Percentiles rank a stretch among this genome's conserved stretches.
phyloP scores from a whole-genome alignment of 2,113 vertebrate species.

The Cricetomys ansorgei region DNA sequence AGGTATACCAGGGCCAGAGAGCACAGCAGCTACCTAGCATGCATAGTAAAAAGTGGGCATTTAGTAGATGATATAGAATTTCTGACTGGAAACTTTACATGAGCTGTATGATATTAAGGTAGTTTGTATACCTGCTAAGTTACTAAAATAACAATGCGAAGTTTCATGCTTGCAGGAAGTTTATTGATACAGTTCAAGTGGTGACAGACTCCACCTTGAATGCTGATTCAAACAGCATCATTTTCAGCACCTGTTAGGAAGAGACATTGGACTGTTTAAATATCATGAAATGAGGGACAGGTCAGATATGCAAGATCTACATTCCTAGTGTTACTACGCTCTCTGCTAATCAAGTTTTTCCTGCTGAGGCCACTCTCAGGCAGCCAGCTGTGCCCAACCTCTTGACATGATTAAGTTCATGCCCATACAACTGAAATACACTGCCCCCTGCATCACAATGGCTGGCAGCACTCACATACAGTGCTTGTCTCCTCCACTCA shows the following conservation, averaged over 20 bases:
- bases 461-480: neutral
- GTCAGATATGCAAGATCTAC: neutral
- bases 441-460: neutral
- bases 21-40: neutral
- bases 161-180: conserved; percentile 74
- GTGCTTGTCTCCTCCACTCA: neutral
- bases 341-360: neutral
- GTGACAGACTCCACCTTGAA: conserved; percentile 67
- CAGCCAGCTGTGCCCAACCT: neutral
- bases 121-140: neutral
- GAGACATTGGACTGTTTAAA: neutral
- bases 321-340: neutral
- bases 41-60: neutral
- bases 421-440: neutral
- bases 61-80: neutral
- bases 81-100: neutral
- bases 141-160: neutral
- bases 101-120: neutral
- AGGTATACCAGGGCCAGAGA: neutral
- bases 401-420: neutral
- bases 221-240: conserved; percentile 51
- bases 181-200: conserved; percentile 67
- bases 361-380: neutral
- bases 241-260: conserved; percentile 74
- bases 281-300: neutral